These are phyloP conservation scores for Gymnarchus niloticus DNA, from an alignment of 2,113 vertebrate species.

Conservation along the genomic window DNA sequence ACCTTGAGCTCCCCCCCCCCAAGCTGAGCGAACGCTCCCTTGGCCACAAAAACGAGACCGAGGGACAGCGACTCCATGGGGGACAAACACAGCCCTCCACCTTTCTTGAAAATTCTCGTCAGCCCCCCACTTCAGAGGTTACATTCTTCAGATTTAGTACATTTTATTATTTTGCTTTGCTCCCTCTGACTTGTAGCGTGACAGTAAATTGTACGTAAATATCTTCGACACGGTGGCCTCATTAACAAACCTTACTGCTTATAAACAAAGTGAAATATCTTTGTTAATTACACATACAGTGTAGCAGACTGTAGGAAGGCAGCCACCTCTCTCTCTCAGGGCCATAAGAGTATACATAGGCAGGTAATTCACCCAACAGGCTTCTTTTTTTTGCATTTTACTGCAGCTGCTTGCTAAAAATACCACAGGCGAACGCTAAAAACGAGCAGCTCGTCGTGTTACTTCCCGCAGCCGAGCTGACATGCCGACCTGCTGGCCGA, in stretches of 20 bases:
- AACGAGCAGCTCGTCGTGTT: not conserved
- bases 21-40: not conserved
- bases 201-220: constrained; percentile 8
- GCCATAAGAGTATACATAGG: not conserved
- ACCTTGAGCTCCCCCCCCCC: not conserved
- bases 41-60: too few species aligned
- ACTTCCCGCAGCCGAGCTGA: not conserved
- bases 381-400: constrained; percentile 10
- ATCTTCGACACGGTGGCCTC: constrained; percentile 8
- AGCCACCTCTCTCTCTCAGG: not conserved
- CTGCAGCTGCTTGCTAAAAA: constrained; percentile 19
- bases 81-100: not conserved
- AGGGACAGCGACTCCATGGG: too few species aligned
- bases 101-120: not conserved
- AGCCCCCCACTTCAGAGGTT: not conserved
- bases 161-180: not conserved
- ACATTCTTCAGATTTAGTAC: not conserved
- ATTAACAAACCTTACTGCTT: not conserved
- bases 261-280: constrained; percentile 1
- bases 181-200: not conserved
- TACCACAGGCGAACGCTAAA: not conserved
- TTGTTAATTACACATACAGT: not conserved
- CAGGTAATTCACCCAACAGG: constrained; percentile 5
- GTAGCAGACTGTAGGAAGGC: not conserved
- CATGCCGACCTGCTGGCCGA: not conserved